A percentile compares a stretch with the other conserved stretches of the same genome.
phyloP scores from a whole-genome alignment of 2,888 invertebrate genomes.

The Hybos culiciformis region DNA sequence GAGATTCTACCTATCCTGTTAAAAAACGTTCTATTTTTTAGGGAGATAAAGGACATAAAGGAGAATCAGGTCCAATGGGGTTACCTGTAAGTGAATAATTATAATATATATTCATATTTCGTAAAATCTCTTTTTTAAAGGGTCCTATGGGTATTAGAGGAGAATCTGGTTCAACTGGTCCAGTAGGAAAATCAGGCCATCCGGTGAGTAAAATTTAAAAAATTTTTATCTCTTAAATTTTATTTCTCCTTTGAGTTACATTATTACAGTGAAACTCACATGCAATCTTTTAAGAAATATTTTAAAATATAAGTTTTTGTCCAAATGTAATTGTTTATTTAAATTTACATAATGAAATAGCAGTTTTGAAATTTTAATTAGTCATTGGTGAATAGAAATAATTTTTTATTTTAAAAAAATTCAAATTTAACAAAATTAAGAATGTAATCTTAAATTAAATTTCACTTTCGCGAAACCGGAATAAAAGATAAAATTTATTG shows the following conservation, averaged over 20 bases:
- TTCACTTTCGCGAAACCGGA: too few species aligned
- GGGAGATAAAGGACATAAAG: slow-evolving; percentile 34
- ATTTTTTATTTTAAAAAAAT: too few species aligned
- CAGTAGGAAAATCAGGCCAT: slow-evolving; percentile 35
- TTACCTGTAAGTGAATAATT: slow-evolving; percentile 63
- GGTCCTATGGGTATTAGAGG: slow-evolving; percentile 37
- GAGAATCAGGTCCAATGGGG: slow-evolving; percentile 74
- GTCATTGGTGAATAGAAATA: too few species aligned
- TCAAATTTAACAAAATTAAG: too few species aligned
- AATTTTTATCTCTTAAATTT: slow-evolving; percentile 10
- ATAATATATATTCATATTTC: slow-evolving; percentile 7
- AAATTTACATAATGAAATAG: too few species aligned
- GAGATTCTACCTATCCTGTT: background rate
- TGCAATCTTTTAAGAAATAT: too few species aligned
- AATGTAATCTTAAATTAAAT: too few species aligned
- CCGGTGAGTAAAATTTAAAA: slow-evolving; percentile 26
- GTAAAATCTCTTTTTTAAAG: slow-evolving; percentile 17
- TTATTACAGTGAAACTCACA: too few species aligned
- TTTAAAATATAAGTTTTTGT: too few species aligned
- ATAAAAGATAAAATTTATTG: too few species aligned
- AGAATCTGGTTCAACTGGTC: slow-evolving; percentile 33
- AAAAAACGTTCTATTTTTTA: slow-evolving; percentile 17
- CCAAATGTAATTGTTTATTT: too few species aligned
- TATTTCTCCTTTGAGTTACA: slow-evolving; percentile 11
- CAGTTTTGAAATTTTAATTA: too few species aligned